Base-by-base conservation (phyloP, 2,888 invertebrate species). In the Pseudococcus viburni region DNA sequence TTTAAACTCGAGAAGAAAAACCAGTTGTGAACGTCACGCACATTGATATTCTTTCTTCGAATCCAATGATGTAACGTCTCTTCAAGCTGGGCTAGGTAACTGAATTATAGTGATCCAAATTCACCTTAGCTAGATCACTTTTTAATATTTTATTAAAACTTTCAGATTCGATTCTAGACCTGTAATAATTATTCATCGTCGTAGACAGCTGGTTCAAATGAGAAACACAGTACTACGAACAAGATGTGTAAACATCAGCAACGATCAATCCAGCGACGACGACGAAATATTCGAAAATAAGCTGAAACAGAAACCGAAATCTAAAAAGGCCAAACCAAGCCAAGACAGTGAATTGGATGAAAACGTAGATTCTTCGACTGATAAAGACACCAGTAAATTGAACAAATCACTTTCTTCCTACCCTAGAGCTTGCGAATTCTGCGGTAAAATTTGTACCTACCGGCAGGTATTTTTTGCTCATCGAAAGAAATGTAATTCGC, bases 391-490 rank as follows among this genome's bases (percentile, higher is more conserved):
- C 42, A 42, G 42, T 9, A 80, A 80, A 42, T 8, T n/a, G 80
- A 84, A 51, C 42, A 48, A 19, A 84, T 48, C 84, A 0, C 51
- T 84, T 3, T 84, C 84, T 15, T 84, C 84, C 26, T 84, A 84
- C 17, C 84, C 84, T 0, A 39, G 84, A 84, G 84, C 84, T 46
- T 84, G 84, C 26, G 84, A 84, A 55, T 84, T 84, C 42, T 84
- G 84, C 42, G 84, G 84, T 51, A 84, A 84, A 84, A 84, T 84
- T 26, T 84, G 84, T 17, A 51, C 51, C 26, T 84, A 84, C 26
- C 84, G 84, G 42, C 84, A 84, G n/a, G 80, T 80, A 46, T 80
- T 80, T 80, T 80, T 80, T n/a, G 80, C 80, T 42, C 80, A 80
- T 12, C 6, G 80, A n/a, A 80, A 80, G 42, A 80, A 80, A n/a